Evolutionary conservation across 37 sponge, comb jelly and placozoan genomes (phyloP), one percentile per base, ranked within the genome.

Genomic region (Trichoplax adhaerens): DNA sequence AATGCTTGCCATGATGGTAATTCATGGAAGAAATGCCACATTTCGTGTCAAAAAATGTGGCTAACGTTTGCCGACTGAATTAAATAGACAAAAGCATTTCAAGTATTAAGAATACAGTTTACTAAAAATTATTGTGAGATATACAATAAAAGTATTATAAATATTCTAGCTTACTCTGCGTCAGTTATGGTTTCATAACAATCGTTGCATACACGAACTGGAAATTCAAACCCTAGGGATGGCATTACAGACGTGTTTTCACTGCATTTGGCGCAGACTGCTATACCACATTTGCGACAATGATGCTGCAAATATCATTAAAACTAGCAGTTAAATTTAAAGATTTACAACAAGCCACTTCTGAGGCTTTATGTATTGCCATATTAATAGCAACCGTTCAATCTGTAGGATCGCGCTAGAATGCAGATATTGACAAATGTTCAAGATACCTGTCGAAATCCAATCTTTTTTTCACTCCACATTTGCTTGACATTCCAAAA

Each of bases 401-500:
- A 29, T 29, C 29, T 0, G 29, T 29, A 29, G 29, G 29, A 29
- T 29, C 29, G 29, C 29, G 0, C 29, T 29, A 29, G 29, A 29
- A 29, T 29, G 29, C 29, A 29, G 29, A 29, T 60, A 54, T 47
- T 29, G 5, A 70, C 72, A 6, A 54, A 47, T n/a, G 3, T 56
- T 55, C 3, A 2, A 3, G 2, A 50, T 68, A 94, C 95, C 81
- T 94, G 95, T 70, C 95, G 73, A 47, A 80, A 73, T 54, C 82
- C 87, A 1, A 92, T 8, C 68, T 82, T 77, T 82, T 92, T 98
- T 71, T 76, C 76, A 3, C 70, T 10, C 90, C 93, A 98, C 87
- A 92, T 86, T 50, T 76, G 82, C 87, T 89, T 86, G 48, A 98
- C 75, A 54, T 98, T 98, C 90, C 93, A 91, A 81, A 98, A 92